Percentiles rank a stretch among this genome's conserved stretches.
Conservation (phyloP, 92 coral and sea anemone species). For the Ricordea florida region DNA sequence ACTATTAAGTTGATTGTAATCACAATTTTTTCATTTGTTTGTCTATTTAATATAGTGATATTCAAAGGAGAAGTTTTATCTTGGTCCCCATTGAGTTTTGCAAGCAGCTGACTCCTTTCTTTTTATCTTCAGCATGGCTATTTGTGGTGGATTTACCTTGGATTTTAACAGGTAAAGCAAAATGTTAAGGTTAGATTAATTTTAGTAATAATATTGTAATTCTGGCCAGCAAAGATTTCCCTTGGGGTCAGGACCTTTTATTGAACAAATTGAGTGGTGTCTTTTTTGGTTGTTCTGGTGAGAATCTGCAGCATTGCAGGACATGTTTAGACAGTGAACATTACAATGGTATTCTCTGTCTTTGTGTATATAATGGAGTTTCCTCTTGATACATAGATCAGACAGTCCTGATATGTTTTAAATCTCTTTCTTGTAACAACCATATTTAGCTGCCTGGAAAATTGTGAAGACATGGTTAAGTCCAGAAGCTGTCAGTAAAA, state of each 20-base stretch:
- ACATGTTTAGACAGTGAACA: too few species aligned
- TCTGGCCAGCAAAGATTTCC: background rate
- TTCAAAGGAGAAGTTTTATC: background rate
- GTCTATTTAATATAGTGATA: background rate
- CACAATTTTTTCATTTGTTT: too few species aligned
- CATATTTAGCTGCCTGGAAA: constrained; percentile 79
- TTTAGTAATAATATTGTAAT: background rate
- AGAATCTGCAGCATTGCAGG: too few species aligned
- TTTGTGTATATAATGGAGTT: too few species aligned
- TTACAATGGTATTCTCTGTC: too few species aligned
- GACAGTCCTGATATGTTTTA: too few species aligned
- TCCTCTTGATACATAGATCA: too few species aligned
- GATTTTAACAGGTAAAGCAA: constrained; percentile 75
- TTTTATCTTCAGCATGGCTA: constrained; percentile 65
- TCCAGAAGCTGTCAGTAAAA: constrained; percentile 79
- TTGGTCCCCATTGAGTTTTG: background rate
- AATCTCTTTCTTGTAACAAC: background rate
- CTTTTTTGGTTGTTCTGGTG: too few species aligned
- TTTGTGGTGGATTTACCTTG: constrained; percentile 84
- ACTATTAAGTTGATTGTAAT: too few species aligned
- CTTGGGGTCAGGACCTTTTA: too few species aligned
- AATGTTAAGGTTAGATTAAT: background rate
- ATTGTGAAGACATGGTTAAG: constrained; percentile 89
- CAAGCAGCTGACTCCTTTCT: background rate
- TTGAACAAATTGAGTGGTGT: too few species aligned